Conservation (phyloP, 2,888 invertebrate species). For the Patella ulyssiponensis region DNA sequence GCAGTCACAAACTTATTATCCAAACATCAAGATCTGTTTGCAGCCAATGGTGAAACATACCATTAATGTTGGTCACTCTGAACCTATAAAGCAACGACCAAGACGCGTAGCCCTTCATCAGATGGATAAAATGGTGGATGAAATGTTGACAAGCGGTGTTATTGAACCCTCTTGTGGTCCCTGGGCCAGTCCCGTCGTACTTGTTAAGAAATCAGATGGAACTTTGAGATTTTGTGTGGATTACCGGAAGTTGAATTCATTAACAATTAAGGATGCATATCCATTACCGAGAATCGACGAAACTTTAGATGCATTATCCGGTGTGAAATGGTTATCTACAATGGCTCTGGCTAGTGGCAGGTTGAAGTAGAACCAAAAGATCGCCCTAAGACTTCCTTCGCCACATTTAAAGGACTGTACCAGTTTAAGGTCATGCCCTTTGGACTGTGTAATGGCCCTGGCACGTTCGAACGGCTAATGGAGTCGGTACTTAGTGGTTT, state of each 20-base stretch:
- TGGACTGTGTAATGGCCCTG: background rate
- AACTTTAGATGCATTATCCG: background rate
- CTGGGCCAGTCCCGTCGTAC: background rate
- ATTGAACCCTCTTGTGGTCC: background rate
- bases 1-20: background rate
- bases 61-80: background rate
- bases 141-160: background rate
- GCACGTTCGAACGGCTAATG: background rate
- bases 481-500: background rate
- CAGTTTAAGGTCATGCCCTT: background rate
- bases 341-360: background rate
- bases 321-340: background rate
- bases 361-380: background rate
- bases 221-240: background rate
- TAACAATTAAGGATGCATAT: background rate
- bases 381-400: background rate
- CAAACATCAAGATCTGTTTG: background rate
- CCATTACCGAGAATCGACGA: background rate
- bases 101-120: background rate
- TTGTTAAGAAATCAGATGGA: constrained; percentile 6
- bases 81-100: constrained; percentile 5
- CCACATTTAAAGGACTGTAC: constrained; percentile 3
- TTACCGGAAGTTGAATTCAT: background rate
- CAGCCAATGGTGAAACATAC: constrained; percentile 6
- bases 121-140: constrained; percentile 8